These are phyloP conservation scores for Homalodisca vitripennis DNA, from an alignment of 1,140 invertebrate genomes.

Conservation along the genomic window DNA sequence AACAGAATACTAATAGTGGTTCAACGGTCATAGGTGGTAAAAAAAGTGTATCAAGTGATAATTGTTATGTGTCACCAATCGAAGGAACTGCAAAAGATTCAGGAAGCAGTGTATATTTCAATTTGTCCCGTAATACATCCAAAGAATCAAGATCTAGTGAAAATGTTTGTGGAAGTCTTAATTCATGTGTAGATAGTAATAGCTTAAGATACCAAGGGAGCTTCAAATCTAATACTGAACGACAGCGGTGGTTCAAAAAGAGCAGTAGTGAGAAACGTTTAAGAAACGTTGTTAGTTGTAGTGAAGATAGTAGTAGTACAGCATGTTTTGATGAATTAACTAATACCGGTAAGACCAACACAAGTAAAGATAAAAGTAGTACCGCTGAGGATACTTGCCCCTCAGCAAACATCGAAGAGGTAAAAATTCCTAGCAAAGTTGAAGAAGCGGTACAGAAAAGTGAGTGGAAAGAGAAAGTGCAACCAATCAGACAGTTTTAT, in stretches of 20 bases:
- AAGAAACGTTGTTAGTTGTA: conserved; percentile 2
- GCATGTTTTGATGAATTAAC: no score
- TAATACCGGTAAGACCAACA: no score
- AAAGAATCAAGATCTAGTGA: not conserved
- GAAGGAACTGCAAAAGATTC: not conserved
- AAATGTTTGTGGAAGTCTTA: not conserved
- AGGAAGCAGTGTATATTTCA: not conserved
- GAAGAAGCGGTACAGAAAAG: not conserved
- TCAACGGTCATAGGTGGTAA: not conserved
- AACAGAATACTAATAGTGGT: not conserved
- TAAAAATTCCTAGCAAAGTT: not conserved
- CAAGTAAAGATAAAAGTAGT: no score
- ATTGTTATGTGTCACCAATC: not conserved
- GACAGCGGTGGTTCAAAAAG: conserved; percentile 40
- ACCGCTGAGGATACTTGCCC: no score
- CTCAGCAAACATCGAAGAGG: no score
- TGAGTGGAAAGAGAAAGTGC: not conserved
- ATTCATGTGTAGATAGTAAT: conserved; percentile 18
- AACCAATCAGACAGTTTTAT: not conserved
- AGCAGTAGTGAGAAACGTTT: conserved; percentile 28
- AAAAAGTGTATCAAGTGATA: not conserved
- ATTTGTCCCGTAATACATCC: not conserved
- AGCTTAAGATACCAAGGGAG: conserved; percentile 45
- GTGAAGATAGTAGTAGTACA: no score
- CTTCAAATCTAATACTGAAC: conserved; percentile 46